These are phyloP conservation scores for Upupa epops DNA, from an alignment of 2,113 vertebrate genomes.

Conservation along the genomic window DNA sequence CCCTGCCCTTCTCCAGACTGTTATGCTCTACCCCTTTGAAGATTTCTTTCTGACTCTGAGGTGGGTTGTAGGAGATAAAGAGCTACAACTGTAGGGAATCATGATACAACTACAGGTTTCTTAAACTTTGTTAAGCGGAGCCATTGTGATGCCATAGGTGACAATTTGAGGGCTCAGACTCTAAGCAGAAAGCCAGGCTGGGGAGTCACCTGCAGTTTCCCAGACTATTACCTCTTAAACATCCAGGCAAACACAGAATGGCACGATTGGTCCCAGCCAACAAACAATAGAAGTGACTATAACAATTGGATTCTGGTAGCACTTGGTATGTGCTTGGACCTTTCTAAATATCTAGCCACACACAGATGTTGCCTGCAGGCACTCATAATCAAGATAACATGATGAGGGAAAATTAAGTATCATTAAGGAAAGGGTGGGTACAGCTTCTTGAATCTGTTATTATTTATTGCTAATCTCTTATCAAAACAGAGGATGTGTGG, in stretches of 20 bases:
- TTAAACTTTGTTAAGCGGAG: not conserved
- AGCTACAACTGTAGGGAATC: not conserved
- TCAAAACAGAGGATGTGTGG: no score
- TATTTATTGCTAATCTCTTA: not conserved
- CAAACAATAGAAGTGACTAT: not conserved
- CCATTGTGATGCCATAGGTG: not conserved
- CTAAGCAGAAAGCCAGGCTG: not conserved
- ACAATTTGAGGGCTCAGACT: not conserved
- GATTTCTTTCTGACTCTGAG: not conserved
- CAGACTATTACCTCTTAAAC: not conserved
- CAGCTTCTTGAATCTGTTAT: not conserved
- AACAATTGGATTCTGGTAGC: not conserved
- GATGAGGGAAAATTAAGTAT: not conserved
- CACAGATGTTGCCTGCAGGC: not conserved
- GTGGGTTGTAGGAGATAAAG: fast-evolving
- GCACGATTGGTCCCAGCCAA: not conserved
- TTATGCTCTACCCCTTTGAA: fast-evolving
- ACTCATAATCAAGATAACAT: not conserved
- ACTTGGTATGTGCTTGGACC: not conserved
- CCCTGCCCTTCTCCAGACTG: not conserved
- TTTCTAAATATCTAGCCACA: not conserved
- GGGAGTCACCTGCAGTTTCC: not conserved
- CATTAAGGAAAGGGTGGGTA: not conserved
- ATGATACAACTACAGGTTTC: not conserved
- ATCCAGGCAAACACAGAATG: not conserved